Evolutionary conservation across 1,140 invertebrate species (phyloP).

Genomic region (Zaprionus africanus): DNA sequence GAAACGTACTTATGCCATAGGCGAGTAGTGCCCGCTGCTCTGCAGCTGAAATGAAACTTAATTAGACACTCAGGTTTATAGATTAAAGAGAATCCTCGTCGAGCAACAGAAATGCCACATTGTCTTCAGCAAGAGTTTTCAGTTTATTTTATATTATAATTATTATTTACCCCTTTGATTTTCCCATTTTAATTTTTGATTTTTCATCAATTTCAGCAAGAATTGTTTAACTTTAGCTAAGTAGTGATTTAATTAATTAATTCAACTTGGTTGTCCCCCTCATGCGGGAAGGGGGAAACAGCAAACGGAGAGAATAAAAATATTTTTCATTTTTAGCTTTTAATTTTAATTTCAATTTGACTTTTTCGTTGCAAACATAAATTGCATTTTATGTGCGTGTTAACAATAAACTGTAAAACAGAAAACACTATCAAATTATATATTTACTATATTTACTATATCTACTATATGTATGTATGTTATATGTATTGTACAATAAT

Average conservation of each 20-base stretch:
- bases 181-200: slow-evolving; percentile 28
- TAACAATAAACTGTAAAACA: slow-evolving; percentile 24
- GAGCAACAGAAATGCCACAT: slow-evolving; percentile 54
- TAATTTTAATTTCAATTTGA: slow-evolving; percentile 47
- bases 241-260: slow-evolving; percentile 18
- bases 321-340: slow-evolving; percentile 84
- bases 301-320: slow-evolving; percentile 82
- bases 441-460: slow-evolving; percentile 22
- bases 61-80: slow-evolving; percentile 74
- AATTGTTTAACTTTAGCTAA: slow-evolving; percentile 6
- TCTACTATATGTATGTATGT: background rate
- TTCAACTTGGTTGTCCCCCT: slow-evolving; percentile 64
- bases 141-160: slow-evolving; percentile 24
- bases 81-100: slow-evolving; percentile 35
- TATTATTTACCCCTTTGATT: slow-evolving; percentile 31
- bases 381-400: slow-evolving; percentile 40
- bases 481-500: slow-evolving; percentile 28
- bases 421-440: slow-evolving; percentile 16
- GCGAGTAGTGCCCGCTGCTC: slow-evolving; percentile 21
- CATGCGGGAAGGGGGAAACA: slow-evolving; percentile 44
- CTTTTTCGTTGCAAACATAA: slow-evolving; percentile 37
- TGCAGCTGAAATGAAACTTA: slow-evolving; percentile 28
- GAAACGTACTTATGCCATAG: slow-evolving; percentile 36
- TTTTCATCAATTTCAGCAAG: slow-evolving; percentile 43
- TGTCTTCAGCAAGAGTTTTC: slow-evolving; percentile 24